A percentile compares a stretch with the other conserved stretches of the same genome.
These are phyloP conservation scores for Cynaeus angustus DNA, from an alignment of 2,888 invertebrate genomes.

Conservation along the genomic window DNA sequence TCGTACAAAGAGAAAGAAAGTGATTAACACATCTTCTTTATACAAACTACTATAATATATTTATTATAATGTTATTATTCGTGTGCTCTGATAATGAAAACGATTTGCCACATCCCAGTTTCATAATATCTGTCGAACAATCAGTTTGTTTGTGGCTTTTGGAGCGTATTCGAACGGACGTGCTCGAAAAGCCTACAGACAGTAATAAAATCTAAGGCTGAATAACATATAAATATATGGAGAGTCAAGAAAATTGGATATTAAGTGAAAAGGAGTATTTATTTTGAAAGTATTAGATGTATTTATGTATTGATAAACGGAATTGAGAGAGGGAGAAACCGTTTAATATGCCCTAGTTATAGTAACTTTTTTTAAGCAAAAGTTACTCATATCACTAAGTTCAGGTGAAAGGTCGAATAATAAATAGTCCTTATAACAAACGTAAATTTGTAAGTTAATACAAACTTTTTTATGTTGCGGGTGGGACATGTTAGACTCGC, in stretches of 20 bases:
- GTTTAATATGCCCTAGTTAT: slow-evolving; percentile 37
- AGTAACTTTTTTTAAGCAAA: slow-evolving; percentile 44
- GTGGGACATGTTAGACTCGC: slow-evolving; percentile 48
- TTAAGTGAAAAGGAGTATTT: slow-evolving; percentile 52
- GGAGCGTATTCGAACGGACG: not conserved
- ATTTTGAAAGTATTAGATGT: slow-evolving; percentile 55
- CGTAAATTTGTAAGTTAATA: slow-evolving; percentile 49
- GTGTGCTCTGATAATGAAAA: slow-evolving; percentile 22
- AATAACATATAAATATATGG: slow-evolving; percentile 42
- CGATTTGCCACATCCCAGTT: slow-evolving; percentile 26
- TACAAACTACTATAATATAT: slow-evolving; percentile 40
- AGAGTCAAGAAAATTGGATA: slow-evolving; percentile 52
- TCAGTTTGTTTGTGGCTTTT: slow-evolving; percentile 37
- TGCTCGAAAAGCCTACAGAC: slow-evolving; percentile 18
- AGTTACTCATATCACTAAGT: slow-evolving; percentile 62
- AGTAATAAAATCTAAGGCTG: slow-evolving; percentile 56
- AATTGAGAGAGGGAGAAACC: slow-evolving; percentile 32
- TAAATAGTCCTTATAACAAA: slow-evolving; percentile 44
- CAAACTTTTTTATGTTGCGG: slow-evolving; percentile 44
- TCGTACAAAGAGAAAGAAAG: slow-evolving; percentile 22
- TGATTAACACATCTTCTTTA: slow-evolving; percentile 38
- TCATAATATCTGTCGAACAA: slow-evolving; percentile 29
- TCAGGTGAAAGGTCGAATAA: slow-evolving; percentile 58
- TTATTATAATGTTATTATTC: slow-evolving; percentile 33
- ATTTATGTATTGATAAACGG: slow-evolving; percentile 52